Conservation (phyloP, 2,888 invertebrate species). For the Agelastica alni region DNA sequence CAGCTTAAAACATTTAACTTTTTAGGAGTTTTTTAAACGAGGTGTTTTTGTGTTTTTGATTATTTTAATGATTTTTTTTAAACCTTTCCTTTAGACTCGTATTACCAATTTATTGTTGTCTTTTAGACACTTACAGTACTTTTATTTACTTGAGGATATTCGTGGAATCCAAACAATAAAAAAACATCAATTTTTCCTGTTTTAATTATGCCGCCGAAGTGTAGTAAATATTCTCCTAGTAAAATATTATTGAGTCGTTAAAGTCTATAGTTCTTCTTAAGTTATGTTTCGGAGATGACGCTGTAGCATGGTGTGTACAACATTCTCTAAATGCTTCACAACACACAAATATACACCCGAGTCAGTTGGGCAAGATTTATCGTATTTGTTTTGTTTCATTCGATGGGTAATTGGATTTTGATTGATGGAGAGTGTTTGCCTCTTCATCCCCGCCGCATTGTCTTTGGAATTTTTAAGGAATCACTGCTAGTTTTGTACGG, state of each 20-base stretch:
- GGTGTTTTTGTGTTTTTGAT: too few species aligned
- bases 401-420: conserved; percentile 22
- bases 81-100: too few species aligned
- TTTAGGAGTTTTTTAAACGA: too few species aligned
- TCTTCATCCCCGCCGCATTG: background rate
- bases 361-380: conserved; percentile 13
- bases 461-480: too few species aligned
- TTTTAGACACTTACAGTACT: too few species aligned
- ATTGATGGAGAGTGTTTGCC: conserved; percentile 14
- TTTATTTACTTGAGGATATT: too few species aligned
- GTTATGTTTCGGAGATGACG: conserved; percentile 10
- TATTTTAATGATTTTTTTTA: too few species aligned
- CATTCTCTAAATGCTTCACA: conserved; percentile 18
- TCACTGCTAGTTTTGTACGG: too few species aligned
- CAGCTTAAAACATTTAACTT: too few species aligned
- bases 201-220: conserved; percentile 9
- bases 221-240: conserved; percentile 12
- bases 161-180: too few species aligned
- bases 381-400: conserved; percentile 16
- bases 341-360: conserved; percentile 13
- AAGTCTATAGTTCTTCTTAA: conserved; percentile 13
- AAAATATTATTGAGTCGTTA: conserved; percentile 22
- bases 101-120: too few species aligned
- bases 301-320: conserved; percentile 19
- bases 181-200: too few species aligned